Base-by-base conservation (phyloP, 2,888 invertebrate species). In the Sphaerophoria taeniata region DNA sequence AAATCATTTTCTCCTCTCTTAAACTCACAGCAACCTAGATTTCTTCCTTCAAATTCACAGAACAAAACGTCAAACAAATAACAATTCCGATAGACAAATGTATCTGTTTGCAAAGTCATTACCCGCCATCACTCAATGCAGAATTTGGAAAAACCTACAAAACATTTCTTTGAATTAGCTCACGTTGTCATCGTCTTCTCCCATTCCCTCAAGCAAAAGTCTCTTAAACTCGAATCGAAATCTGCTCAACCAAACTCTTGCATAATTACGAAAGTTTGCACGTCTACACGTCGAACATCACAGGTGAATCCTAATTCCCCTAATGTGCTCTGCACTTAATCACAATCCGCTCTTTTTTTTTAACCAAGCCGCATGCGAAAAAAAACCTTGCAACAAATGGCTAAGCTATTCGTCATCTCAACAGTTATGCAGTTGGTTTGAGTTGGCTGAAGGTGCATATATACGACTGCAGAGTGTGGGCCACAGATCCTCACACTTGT, bases 301-400 rank as follows among this genome's bases (percentile, higher is more conserved):
- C 85, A 85, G 85, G 85, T 85, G 85, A 81, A 81, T 85, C 81
- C 77, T 85, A 85, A 85, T 85, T 85, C 85, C 73, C 73, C 73
- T 85, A 85, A 85, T 85, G 85, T 85, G 85, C 85, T 85, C 85
- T 76, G 80, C 85, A 85, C 85, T 85, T 81, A 85, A 85, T 85
- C 85, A 85, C 81, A 85, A 24, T 73, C 81, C 85, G 53, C 53
- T 53, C 49, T 67, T 34, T 24, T 24, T 24, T 24, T 24, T 2
- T 24, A 24, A 16, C 12, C 60, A 60, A 76, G 81, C 85, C 76
- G 49, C 81, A 73, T 80, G 72, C 67, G 61, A 56, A 24, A 24
- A 24, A 24, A 24, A 65, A 65, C 65, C 47, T 60, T 45, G 12
- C 72, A 81, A 69, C 76, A 76, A 81, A 81, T 81, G 81, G 69